Evolutionary conservation across 2,888 invertebrate genomes (phyloP).

Genomic region (Horisme vitalbata): DNA sequence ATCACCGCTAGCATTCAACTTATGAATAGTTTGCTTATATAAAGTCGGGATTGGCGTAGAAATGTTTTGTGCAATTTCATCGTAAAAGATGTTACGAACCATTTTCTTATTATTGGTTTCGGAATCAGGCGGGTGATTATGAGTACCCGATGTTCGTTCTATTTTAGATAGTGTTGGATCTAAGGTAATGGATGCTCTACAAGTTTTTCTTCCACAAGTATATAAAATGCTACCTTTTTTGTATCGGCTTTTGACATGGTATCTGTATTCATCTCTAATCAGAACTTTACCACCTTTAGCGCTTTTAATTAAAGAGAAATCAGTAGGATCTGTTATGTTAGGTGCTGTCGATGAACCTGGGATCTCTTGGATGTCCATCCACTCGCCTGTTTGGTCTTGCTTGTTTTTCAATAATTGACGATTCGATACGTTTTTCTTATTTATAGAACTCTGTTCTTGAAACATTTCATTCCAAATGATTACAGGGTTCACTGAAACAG

Average conservation of each 20-base stretch:
- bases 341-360: not conserved
- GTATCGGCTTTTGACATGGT: not conserved
- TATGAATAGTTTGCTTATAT: constrained; percentile 1
- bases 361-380: too few relatives aligned
- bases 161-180: constrained; percentile 1
- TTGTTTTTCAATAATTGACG: not conserved
- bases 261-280: not conserved
- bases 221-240: not conserved
- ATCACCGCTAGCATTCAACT: not conserved
- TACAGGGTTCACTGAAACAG: not conserved
- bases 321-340: not conserved
- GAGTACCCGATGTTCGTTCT: not conserved
- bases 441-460: not conserved
- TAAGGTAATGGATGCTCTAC: not conserved
- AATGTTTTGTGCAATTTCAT: not conserved
- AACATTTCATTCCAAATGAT: not conserved
- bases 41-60: not conserved
- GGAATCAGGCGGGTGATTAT: constrained; percentile 4
- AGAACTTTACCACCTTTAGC: not conserved
- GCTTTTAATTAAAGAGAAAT: constrained; percentile 4
- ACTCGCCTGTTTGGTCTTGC: not conserved
- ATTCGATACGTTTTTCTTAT: not conserved
- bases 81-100: not conserved
- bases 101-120: too few relatives aligned
- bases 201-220: constrained; percentile 2